Base-by-base conservation (phyloP, 1,140 invertebrate genomes). In the Delia radicum region DNA sequence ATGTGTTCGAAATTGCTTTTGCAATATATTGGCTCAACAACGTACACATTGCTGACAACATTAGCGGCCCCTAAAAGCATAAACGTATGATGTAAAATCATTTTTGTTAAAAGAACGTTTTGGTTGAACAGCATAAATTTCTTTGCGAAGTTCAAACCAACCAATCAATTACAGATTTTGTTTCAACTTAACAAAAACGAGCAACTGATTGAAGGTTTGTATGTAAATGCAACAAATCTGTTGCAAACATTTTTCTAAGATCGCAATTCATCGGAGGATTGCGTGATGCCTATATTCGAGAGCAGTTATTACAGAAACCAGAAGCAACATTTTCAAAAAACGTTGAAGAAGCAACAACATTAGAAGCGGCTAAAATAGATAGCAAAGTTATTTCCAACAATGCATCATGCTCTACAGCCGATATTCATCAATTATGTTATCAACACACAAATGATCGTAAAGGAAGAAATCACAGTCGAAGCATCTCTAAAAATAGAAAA, bases 41-140 rank as follows among this genome's bases (percentile, higher is more conserved):
- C 27, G 10, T 73, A 73, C 61, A 27, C 67, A 2, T 31, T 74
- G 15, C 27, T 74, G 28, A 33, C 21, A n/a, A 46, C 74, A 42
- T 46, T 75, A 28, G 62, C 73, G 18, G 33, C 31, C 10, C 55
- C 73, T 12, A 48, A 55, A 48, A 29, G n/a, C 13, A 27, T 73
- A 13, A 55, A 48, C 55, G 24, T 73, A 55, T 55, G 72, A 48
- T n/a, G 42, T 61, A 55, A 55, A 61, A 24, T 18, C 55, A 74
- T 74, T 74, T 63, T 26, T 62, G 55, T 21, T 2, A 28, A 29
- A 74, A 61, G 26, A 61, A 74, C 61, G 26, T 55, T 4, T 31
- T 74, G 46, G 72, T 74, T 3, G 72, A 74, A 61, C 72, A 61
- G 26, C 55, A 72, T 46, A 42, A 72, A 42, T 72, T 72, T 72